A percentile compares a stretch with the other conserved stretches of the same genome.
These are phyloP conservation scores for Rhinogobius similis DNA, from an alignment of 2,113 vertebrate species.

Conservation along the genomic window DNA sequence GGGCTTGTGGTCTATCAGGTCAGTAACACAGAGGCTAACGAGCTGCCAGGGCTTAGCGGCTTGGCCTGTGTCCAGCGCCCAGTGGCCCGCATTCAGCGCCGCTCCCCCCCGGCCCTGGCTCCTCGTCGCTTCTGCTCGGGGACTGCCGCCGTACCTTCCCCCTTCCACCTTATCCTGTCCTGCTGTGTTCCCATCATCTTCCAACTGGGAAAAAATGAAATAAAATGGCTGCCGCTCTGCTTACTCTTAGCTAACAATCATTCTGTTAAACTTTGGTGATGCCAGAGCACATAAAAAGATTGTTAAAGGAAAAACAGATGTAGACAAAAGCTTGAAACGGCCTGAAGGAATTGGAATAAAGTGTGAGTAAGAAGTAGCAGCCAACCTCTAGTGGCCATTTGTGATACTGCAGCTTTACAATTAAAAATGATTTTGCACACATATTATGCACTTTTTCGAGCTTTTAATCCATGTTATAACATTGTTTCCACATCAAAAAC, in stretches of 20 bases:
- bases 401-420: too few species aligned
- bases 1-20: slow-evolving; percentile 71
- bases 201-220: background rate
- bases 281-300: slow-evolving; percentile 62
- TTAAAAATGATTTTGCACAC: too few species aligned
- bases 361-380: too few species aligned
- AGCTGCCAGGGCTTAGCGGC: slow-evolving; percentile 68
- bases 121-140: background rate
- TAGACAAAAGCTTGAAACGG: too few species aligned
- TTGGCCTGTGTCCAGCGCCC: slow-evolving; percentile 60
- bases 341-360: too few species aligned
- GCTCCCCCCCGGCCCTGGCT: slow-evolving; percentile 6
- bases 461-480: too few species aligned
- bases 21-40: slow-evolving; percentile 74
- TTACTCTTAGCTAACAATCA: slow-evolving; percentile 31
- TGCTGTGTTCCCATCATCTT: background rate
- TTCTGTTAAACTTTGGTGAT: slow-evolving; percentile 47
- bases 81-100: slow-evolving; percentile 58
- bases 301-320: too few species aligned
- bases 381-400: too few species aligned
- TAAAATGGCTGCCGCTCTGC: background rate
- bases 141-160: slow-evolving; percentile 1
- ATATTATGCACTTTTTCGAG: too few species aligned
- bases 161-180: slow-evolving; percentile 10
- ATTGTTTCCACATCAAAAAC: too few species aligned